Percentiles rank a stretch among this genome's conserved stretches.
phyloP scores from a whole-genome alignment of 2,888 invertebrate species.

The Trichogramma dendrolimi region DNA sequence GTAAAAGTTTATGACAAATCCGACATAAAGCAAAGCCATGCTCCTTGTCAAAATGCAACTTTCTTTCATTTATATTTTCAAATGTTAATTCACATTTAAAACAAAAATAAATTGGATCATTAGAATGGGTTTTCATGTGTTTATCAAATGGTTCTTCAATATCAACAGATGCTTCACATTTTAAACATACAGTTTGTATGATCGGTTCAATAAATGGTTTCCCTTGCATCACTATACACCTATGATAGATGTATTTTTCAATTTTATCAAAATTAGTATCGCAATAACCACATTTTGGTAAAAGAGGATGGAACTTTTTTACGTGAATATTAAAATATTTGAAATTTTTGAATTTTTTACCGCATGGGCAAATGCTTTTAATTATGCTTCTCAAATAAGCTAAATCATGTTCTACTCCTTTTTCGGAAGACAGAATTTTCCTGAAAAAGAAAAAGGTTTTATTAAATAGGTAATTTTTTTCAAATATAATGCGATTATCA shows the following conservation, averaged over 20 bases:
- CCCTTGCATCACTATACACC: conserved; percentile 29
- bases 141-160: conserved; percentile 33
- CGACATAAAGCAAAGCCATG: conserved; percentile 32
- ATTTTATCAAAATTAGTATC: conserved; percentile 29
- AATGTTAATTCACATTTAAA: conserved; percentile 36
- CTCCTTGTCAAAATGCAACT: conserved; percentile 30
- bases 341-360: conserved; percentile 31
- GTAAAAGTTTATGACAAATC: conserved; percentile 32
- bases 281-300: conserved; percentile 39
- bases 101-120: conserved; percentile 33
- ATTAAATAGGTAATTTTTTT: background rate
- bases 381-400: conserved; percentile 24
- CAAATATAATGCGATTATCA: background rate
- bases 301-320: conserved; percentile 26
- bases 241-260: conserved; percentile 33
- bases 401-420: background rate
- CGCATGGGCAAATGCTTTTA: conserved; percentile 33
- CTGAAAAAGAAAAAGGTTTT: conserved; percentile 18
- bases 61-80: conserved; percentile 25
- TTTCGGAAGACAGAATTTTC: conserved; percentile 12
- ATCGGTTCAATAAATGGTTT: conserved; percentile 25
- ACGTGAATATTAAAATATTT: conserved; percentile 32
- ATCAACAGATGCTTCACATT: conserved; percentile 29
- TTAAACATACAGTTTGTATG: conserved; percentile 29
- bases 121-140: conserved; percentile 35